Evolutionary conservation across 2,888 invertebrate species (phyloP).

Genomic region (Baronia brevicornis): DNA sequence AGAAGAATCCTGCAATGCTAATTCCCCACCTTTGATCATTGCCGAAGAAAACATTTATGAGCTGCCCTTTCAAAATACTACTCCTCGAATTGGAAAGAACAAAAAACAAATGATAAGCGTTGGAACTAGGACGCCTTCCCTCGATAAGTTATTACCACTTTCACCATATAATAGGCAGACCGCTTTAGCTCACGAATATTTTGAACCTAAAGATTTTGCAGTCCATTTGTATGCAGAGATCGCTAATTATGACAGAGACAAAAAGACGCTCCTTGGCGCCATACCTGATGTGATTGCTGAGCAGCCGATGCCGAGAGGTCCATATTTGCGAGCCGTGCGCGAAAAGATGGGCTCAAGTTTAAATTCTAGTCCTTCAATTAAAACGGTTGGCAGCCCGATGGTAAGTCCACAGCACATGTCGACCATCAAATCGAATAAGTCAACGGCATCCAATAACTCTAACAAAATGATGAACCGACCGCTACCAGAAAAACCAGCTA

Average conservation of each 20-base stretch:
- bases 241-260: slow-evolving; percentile 60
- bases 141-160: slow-evolving; percentile 72
- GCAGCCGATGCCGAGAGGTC: slow-evolving; percentile 66
- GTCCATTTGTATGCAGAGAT: slow-evolving; percentile 79
- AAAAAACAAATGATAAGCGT: slow-evolving; percentile 67
- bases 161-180: slow-evolving; percentile 63
- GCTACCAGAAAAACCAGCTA: slow-evolving; percentile 78
- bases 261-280: slow-evolving; percentile 37
- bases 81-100: slow-evolving; percentile 50
- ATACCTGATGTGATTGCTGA: slow-evolving; percentile 66
- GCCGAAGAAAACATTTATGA: slow-evolving; percentile 78
- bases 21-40: slow-evolving; percentile 30
- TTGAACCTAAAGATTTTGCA: slow-evolving; percentile 70
- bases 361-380: slow-evolving; percentile 27
- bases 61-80: slow-evolving; percentile 69
- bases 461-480: slow-evolving; percentile 80
- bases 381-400: slow-evolving; percentile 29
- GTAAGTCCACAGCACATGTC: slow-evolving; percentile 34
- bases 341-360: slow-evolving; percentile 61
- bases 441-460: slow-evolving; percentile 54
- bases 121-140: slow-evolving; percentile 75
- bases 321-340: slow-evolving; percentile 77
- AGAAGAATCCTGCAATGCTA: slow-evolving; percentile 78
- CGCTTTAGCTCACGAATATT: slow-evolving; percentile 63
- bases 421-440: slow-evolving; percentile 43